These are phyloP conservation scores for Cheirogaleus major DNA, from an alignment of 2,797 vertebrate species.

Conservation along the genomic window DNA sequence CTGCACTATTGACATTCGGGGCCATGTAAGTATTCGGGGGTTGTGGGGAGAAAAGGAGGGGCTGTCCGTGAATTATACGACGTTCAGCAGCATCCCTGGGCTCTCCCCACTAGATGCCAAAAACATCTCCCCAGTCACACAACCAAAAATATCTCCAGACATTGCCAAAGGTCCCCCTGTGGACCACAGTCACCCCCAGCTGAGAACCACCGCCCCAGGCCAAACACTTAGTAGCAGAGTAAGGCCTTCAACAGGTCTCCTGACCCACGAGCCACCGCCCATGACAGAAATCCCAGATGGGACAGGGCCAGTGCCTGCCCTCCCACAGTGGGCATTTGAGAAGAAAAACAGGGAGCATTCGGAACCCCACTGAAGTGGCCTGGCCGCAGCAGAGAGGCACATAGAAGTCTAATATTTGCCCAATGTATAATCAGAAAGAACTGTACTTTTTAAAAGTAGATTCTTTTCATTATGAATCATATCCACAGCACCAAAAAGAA, in stretches of 20 bases:
- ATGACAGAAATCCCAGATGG: fast-evolving
- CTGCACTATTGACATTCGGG: fast-evolving
- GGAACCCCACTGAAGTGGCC: not conserved
- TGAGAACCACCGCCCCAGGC: not conserved
- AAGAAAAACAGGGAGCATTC: not conserved
- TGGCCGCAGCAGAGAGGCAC: not conserved
- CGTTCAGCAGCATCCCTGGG: not conserved
- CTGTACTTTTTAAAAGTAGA: not conserved
- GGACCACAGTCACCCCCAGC: not conserved
- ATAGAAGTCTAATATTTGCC: not conserved
- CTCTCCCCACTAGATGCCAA: not conserved
- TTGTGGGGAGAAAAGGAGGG: fast-evolving
- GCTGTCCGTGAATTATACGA: not conserved
- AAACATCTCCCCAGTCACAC: too few species aligned
- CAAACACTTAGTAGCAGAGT: not conserved
- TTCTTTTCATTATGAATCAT: not conserved
- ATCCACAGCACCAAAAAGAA: not conserved
- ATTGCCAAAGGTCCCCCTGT: not conserved
- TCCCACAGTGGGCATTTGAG: fast-evolving
- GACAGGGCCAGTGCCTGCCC: not conserved
- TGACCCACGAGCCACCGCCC: not conserved
- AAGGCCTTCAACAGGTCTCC: too few species aligned
- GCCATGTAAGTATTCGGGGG: fast-evolving
- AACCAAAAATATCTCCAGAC: not conserved
- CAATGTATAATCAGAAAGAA: not conserved